These are phyloP conservation scores for Parasteatoda tepidariorum DNA, from an alignment of 1,140 invertebrate genomes.

Conservation along the genomic window DNA sequence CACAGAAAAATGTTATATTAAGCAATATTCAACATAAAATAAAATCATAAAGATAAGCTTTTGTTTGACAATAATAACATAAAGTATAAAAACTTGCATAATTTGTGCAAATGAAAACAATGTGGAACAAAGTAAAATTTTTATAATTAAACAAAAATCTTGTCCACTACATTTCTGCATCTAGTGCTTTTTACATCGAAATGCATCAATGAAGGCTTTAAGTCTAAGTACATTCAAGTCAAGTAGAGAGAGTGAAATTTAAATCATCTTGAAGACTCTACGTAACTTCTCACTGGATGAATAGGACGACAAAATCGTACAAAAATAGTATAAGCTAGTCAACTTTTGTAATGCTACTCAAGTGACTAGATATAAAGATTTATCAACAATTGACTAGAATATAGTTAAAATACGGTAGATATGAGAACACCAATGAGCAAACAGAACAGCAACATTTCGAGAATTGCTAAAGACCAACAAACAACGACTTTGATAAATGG, in stretches of 20 bases:
- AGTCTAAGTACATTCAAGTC: background rate
- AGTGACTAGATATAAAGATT: slow-evolving; percentile 47
- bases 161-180: background rate
- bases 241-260: background rate
- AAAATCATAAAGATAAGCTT: too few species aligned
- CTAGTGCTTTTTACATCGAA: background rate
- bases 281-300: background rate
- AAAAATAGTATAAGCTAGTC: slow-evolving; percentile 41
- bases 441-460: slow-evolving; percentile 18
- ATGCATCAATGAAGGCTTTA: too few species aligned
- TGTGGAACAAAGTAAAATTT: slow-evolving; percentile 49
- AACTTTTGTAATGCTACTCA: slow-evolving; percentile 44
- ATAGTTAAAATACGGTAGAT: slow-evolving; percentile 38
- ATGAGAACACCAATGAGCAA: slow-evolving; percentile 50
- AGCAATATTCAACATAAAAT: too few species aligned
- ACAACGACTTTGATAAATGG: slow-evolving; percentile 58
- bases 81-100: too few species aligned
- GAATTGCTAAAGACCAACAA: slow-evolving; percentile 35
- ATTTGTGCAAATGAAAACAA: slow-evolving; percentile 3
- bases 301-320: slow-evolving; percentile 22
- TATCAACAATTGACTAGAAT: slow-evolving; percentile 52
- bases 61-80: too few species aligned
- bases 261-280: background rate
- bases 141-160: slow-evolving; percentile 49
- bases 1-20: too few species aligned